These are phyloP conservation scores for Sebastes fasciatus DNA, from an alignment of 2,113 vertebrate genomes.

Conservation along the genomic window DNA sequence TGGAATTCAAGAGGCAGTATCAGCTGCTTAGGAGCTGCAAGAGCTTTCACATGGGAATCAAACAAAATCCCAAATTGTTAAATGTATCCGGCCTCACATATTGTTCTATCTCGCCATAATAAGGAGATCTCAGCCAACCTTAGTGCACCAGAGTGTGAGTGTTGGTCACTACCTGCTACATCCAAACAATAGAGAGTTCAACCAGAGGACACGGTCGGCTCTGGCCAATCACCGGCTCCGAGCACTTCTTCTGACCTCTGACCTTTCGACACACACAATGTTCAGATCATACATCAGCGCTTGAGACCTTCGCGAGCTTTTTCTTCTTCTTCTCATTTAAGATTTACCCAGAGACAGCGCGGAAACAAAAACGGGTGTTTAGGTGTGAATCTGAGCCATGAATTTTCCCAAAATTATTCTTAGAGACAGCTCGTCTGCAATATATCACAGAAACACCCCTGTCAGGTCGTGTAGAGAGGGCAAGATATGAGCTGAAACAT, in stretches of 20 bases:
- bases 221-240: conserved; percentile 94
- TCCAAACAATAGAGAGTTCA: conserved; percentile 94
- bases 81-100: conserved; percentile 52
- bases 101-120: conserved; percentile 63
- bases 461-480: conserved; percentile 35
- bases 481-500: conserved; percentile 44
- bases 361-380: conserved; percentile 72
- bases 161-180: conserved; percentile 84
- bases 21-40: conserved; percentile 17
- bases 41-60: conserved; percentile 22
- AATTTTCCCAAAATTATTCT: conserved; percentile 59
- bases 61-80: conserved; percentile 39
- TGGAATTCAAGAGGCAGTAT: conserved; percentile 18
- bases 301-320: conserved; percentile 64
- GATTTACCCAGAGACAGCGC: conserved; percentile 65
- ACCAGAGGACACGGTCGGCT: conserved; percentile 90
- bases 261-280: conserved; percentile 88
- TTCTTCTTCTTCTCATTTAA: conserved; percentile 67
- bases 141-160: conserved; percentile 78
- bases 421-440: conserved; percentile 51
- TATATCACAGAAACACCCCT: conserved; percentile 54
- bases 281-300: conserved; percentile 82
- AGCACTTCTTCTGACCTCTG: conserved; percentile 91
- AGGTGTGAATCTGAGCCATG: conserved; percentile 64
- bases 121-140: conserved; percentile 44